Base-by-base conservation (phyloP, 1,140 invertebrate species). In the Hycleus phaleratus region DNA sequence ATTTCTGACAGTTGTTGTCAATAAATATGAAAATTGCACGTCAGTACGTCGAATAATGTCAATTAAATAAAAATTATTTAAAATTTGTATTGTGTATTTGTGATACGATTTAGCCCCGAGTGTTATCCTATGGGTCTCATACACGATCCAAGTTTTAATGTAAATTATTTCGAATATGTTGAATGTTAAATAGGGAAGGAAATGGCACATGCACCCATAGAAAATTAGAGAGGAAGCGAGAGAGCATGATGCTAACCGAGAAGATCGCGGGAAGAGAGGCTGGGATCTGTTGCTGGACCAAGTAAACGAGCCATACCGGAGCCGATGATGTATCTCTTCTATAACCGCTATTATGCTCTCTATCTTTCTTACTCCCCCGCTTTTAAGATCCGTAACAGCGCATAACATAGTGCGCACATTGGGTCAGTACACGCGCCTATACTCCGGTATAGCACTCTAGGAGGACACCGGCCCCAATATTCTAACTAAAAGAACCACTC, bases 331-430 rank as follows among this genome's bases (percentile, higher is more conserved):
- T 32, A 32, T 48, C 11, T n/a, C 10, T 8, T 24, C 12, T 48
- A 48, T 18, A 32, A 32, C 32, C 32, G 7, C 32, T 32, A 32
- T 32, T 32, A 32, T 32, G 32, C 32, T 32, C 32, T 32, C 32
- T 32, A 32, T 32, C 32, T 32, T 32, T 32, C 32, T 32, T 59
- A 54, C 64, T 66, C 64, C 64, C 62, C 64, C 64, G 59, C 64
- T 49, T 47, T 32, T 38, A 32, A 57, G 60, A 61, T 64, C 59
- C 62, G 62, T 59, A 61, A 66, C 62, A 61, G 59, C 64, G 64
- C 62, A 66, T 66, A 66, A 60, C 64, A 56, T 62, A 66, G 56
- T 66, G 58, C 62, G 61, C 64, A 66, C 52, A 63, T 59, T 66
- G 60, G 64, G 64, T 66, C 62, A 66, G 59, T 58, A 61, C 61